phyloP scores from a whole-genome alignment of 2,888 invertebrate genomes.

The Lampropteryx suffumata region DNA sequence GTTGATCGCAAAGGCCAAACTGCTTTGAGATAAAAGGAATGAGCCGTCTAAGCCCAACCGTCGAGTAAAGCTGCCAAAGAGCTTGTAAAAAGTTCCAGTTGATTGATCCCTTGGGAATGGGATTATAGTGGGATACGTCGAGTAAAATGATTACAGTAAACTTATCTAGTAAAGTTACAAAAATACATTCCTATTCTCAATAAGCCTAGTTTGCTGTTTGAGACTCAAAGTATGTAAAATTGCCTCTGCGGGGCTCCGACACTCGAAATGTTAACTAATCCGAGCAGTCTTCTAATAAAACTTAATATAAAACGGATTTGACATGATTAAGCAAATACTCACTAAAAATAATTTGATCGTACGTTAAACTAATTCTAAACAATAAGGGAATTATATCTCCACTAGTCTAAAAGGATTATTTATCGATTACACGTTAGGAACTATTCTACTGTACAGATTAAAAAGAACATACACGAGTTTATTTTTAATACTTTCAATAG shows the following conservation, averaged over 20 bases:
- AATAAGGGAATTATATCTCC: conserved; percentile 48
- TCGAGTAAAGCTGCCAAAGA: conserved; percentile 1
- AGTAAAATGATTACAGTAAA: conserved; percentile 56
- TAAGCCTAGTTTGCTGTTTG: conserved; percentile 68
- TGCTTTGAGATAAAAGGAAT: no score
- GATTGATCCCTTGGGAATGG: conserved; percentile 22
- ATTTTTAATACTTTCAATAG: conserved; percentile 53
- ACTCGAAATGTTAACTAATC: conserved; percentile 53
- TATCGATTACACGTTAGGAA: conserved; percentile 79
- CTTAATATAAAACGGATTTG: conserved; percentile 50
- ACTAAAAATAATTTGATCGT: conserved; percentile 65
- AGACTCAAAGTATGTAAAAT: conserved; percentile 64
- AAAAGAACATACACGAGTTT: conserved; percentile 63
- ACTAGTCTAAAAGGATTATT: conserved; percentile 73
- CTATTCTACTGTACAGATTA: conserved; percentile 79
- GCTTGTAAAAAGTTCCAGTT: neutral
- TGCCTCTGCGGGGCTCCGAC: conserved; percentile 69
- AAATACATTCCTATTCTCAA: conserved; percentile 69
- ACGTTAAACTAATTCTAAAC: conserved; percentile 27
- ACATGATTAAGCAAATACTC: conserved; percentile 47
- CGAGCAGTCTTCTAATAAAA: conserved; percentile 77
- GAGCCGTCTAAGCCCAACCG: neutral
- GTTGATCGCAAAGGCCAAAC: no score
- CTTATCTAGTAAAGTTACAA: conserved; percentile 68
- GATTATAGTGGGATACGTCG: conserved; percentile 46